Evolutionary conservation across 1,140 invertebrate species (phyloP), one percentile per base, ranked within the genome.

Genomic region (Drosophila orena): DNA sequence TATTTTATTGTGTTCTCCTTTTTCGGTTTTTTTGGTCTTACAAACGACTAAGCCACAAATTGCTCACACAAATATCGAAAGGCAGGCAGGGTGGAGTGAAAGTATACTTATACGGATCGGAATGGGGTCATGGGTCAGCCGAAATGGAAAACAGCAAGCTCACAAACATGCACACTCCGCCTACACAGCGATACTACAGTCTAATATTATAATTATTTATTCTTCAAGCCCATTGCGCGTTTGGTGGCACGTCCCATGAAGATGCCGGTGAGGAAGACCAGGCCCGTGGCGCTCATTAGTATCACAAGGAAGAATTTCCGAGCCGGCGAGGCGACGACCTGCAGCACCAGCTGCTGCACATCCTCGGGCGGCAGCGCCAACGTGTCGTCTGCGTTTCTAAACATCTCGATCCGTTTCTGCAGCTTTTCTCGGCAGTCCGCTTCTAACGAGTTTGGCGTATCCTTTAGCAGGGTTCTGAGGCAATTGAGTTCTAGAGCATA

Each of bases 341-440:
- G 93, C 80, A 93, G 79, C 84, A 96, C 95, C 5, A 98, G 81
- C 84, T 97, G 96, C 76, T 94, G 93, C 37, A 98, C 93, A 68
- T 94, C 95, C 83, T 96, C 95, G 11, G 95, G 94, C 40, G 93
- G 91, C 52, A 70, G 64, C 11, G 94, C 92, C 10, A 93, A 74
- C 11, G 94, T 96, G 93, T 96, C 95, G 35, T 95, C 96, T 22
- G 97, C 97, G 93, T 96, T 96, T 93, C 94, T 96, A 92, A 97
- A 98, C 96, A 98, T 97, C 93, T 98, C 96, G 79, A 97, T 95
- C 78, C 97, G 94, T 62, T 95, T 95, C 55, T 94, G 94, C 47
- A 98, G 92, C 94, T 97, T 96, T 73, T 95, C 95, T 74, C 95
- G 94, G 92, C 97, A 98, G 72, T 97, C 96, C 47, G 93, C 81